phyloP scores from a whole-genome alignment of 2,113 vertebrate species.

The Corythaeola cristata region DNA sequence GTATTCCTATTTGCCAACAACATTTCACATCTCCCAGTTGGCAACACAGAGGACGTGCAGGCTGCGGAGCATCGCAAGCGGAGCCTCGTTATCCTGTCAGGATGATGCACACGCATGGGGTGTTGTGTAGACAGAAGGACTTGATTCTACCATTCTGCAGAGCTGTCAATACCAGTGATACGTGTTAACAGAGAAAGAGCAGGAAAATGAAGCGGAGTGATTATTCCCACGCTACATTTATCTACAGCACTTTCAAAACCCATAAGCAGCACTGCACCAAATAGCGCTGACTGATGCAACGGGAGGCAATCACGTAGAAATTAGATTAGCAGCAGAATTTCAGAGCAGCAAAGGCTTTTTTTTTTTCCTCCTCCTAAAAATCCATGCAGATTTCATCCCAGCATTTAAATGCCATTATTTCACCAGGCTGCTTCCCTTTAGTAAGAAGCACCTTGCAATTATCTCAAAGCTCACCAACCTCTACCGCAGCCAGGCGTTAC shows the following conservation, averaged over 20 bases:
- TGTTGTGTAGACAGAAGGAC: neutral
- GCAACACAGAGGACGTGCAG: fast-evolving
- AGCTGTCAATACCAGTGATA: slow-evolving; percentile 7
- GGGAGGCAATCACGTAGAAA: neutral
- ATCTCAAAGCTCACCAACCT: neutral
- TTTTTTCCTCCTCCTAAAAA: neutral
- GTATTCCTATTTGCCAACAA: fast-evolving
- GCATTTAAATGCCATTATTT: neutral
- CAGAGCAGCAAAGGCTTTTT: neutral
- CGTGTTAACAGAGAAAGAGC: neutral
- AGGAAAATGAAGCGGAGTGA: neutral
- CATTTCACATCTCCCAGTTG: fast-evolving
- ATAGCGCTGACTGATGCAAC: neutral
- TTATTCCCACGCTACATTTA: slow-evolving; percentile 47
- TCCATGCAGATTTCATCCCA: neutral
- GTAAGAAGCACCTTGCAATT: neutral
- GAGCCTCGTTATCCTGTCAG: neutral
- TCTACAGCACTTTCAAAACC: neutral
- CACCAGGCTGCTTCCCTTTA: neutral
- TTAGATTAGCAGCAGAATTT: neutral
- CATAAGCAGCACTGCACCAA: slow-evolving; percentile 35
- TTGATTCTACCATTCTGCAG: neutral
- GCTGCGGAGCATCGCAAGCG: neutral
- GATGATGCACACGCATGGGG: neutral
- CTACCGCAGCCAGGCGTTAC: fast-evolving